A percentile compares a stretch with the other conserved stretches of the same genome.
Evolutionary conservation across 2,113 vertebrate species (phyloP).

Genomic region (Neogobius melanostomus): DNA sequence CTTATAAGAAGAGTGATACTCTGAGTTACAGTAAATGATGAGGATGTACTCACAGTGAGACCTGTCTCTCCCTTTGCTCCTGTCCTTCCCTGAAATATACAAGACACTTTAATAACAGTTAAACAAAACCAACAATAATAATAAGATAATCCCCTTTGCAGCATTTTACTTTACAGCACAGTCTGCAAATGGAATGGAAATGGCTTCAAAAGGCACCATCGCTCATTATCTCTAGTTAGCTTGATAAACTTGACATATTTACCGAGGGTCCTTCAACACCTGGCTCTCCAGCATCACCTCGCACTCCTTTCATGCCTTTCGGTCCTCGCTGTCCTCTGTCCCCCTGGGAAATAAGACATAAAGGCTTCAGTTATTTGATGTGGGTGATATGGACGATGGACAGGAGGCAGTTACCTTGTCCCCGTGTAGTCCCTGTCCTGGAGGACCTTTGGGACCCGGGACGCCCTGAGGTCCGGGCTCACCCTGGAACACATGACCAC

Average conservation of each 20-base stretch:
- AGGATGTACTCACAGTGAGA: conserved; percentile 80
- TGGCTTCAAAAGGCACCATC: too few species aligned
- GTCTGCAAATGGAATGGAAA: too few species aligned
- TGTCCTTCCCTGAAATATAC: conserved; percentile 72
- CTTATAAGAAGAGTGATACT: not conserved
- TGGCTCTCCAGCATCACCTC: conserved; percentile 79
- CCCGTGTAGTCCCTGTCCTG: conserved; percentile 80
- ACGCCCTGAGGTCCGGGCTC: conserved; percentile 82
- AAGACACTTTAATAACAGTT: conserved; percentile 12
- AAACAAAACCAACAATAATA: not conserved
- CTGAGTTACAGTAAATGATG: too few species aligned
- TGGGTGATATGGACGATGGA: not conserved
- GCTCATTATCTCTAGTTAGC: not conserved
- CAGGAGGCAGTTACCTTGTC: conserved; percentile 76
- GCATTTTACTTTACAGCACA: too few species aligned
- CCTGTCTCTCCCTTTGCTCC: conserved; percentile 84
- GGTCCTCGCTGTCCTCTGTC: conserved; percentile 81
- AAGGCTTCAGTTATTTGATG: not conserved
- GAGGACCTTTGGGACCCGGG: conserved; percentile 78
- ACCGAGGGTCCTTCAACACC: conserved; percentile 78
- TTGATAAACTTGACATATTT: conserved; percentile 11
- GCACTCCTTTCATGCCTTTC: conserved; percentile 79
- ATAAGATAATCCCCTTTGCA: not conserved
- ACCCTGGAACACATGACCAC: conserved; percentile 71
- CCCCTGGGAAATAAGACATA: conserved; percentile 67